Evolutionary conservation across 2,888 invertebrate species (phyloP), one percentile per base, ranked within the genome.

Genomic region (Drosophila monieri): DNA sequence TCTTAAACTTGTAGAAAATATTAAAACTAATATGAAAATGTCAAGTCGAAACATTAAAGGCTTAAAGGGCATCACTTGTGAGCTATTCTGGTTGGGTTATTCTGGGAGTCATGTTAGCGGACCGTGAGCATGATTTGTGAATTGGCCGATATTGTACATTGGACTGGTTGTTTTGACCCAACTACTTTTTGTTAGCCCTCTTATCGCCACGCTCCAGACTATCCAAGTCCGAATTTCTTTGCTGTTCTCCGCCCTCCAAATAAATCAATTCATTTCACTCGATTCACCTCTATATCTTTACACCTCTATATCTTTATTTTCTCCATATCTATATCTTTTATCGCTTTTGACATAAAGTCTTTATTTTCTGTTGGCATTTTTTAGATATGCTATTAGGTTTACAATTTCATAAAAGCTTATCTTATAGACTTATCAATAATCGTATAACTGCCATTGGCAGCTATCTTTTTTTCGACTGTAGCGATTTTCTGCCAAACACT

Each of bases 41-140:
- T 21, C 1, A 23, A 23, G 4, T 23, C 4, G 4, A 23, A 3
- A 23, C 0, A 4, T 23, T 27, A 32, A 32, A 14, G 6, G 37
- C 37, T 14, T 18, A 18, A 41, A 41, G 8, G 15, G 0, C 39
- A 41, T 41, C 39, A 10, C 39, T 41, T 9, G 39, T 9, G 14
- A 35, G 41, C 18, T 41, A 46, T 60, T 60, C 60, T 59, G 21
- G 37, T 14, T 30, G 10, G 9, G 30, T 15, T 61, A 47, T 47
- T 59, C 60, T 23, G 21, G 15, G 47, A 61, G 60, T 60, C 60
- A 61, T 60, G 60, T 59, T 46, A 43, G 60, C 60, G 9, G 14
- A 23, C 47, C 60, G 47, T 58, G 56, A 56, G 48, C 48, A 10
- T 39, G 60, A 61, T 59, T 59, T 44, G 37, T 46, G 46, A 27